Percentiles rank a stretch among this genome's conserved stretches.
Evolutionary conservation across 2,888 invertebrate genomes (phyloP).

Genomic region (Eurytoma californica): DNA sequence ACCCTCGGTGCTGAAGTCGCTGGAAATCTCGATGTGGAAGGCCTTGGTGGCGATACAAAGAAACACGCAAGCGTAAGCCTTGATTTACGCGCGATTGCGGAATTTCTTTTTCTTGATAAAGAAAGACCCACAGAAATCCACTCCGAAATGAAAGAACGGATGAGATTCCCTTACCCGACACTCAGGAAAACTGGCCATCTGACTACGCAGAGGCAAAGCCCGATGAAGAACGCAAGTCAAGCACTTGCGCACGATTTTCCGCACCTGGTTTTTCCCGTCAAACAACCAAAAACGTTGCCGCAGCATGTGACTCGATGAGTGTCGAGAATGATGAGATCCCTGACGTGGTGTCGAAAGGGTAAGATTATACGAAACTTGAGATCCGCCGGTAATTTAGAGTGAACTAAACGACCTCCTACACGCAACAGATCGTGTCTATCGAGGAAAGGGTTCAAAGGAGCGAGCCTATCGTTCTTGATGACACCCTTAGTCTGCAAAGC

Average conservation of each 20-base stretch:
- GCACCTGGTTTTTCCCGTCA: conserved; percentile 48
- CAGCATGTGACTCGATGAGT: no score
- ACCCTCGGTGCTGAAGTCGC: not conserved
- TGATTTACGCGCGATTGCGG: not conserved
- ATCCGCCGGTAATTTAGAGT: conserved; percentile 15
- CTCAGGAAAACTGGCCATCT: conserved; percentile 63
- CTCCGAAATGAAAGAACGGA: no score
- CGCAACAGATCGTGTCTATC: conserved; percentile 20
- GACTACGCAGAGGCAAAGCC: conserved; percentile 44
- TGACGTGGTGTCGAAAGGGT: no score
- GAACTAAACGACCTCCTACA: conserved; percentile 34
- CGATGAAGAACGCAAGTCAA: conserved; percentile 55
- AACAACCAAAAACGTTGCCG: no score
- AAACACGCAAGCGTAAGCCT: not conserved
- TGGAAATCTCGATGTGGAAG: not conserved
- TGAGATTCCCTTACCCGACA: conserved; percentile 52
- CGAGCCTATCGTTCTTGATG: not conserved
- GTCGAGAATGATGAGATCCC: no score
- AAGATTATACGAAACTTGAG: no score
- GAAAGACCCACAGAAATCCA: not conserved
- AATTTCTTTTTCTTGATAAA: not conserved
- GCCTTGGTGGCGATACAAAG: not conserved
- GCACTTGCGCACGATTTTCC: conserved; percentile 46
- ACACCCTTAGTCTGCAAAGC: not conserved
- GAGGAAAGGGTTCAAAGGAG: conserved; percentile 29